phyloP scores from a whole-genome alignment of 2,113 vertebrate genomes.

The Brachyhypopomus gauderio region DNA sequence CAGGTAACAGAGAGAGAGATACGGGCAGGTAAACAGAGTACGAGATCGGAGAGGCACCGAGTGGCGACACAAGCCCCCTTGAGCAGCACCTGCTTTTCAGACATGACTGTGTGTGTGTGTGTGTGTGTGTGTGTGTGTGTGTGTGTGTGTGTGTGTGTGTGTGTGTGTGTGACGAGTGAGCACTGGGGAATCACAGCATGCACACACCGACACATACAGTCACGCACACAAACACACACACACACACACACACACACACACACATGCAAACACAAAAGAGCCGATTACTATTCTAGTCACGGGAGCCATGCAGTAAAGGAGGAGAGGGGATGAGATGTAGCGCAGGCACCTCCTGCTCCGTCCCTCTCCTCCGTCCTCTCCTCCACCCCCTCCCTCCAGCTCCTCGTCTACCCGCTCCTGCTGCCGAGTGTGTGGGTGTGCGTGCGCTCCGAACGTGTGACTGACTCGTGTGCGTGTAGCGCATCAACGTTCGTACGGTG shows the following conservation, averaged over 20 bases:
- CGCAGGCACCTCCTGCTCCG: conserved; percentile 41
- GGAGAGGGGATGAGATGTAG: conserved; percentile 41
- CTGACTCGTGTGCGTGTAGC: conserved; percentile 11
- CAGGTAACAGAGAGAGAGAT: neutral
- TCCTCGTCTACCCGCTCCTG: neutral
- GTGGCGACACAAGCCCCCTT: neutral
- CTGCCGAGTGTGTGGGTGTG: neutral
- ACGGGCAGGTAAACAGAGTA: neutral
- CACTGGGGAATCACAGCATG: conserved; percentile 12
- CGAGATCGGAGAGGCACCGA: neutral
- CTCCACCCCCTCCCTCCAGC: conserved; percentile 20
- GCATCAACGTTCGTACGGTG: neutral
- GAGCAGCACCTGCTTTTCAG: neutral
- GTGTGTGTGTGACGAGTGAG: conserved; percentile 18
- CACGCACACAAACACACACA: conserved; percentile 24
- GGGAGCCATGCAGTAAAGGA: conserved; percentile 44
- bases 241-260: conserved; percentile 20
- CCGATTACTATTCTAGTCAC: conserved; percentile 57
- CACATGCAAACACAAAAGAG: conserved; percentile 34
- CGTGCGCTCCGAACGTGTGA: neutral
- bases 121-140: no score
- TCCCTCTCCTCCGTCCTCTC: conserved; percentile 10
- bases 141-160: conserved; percentile 9
- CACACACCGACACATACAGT: conserved; percentile 21
- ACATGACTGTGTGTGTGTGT: neutral